Conservation (phyloP, 1,140 invertebrate genomes). For the Aphaenogaster rudis region DNA sequence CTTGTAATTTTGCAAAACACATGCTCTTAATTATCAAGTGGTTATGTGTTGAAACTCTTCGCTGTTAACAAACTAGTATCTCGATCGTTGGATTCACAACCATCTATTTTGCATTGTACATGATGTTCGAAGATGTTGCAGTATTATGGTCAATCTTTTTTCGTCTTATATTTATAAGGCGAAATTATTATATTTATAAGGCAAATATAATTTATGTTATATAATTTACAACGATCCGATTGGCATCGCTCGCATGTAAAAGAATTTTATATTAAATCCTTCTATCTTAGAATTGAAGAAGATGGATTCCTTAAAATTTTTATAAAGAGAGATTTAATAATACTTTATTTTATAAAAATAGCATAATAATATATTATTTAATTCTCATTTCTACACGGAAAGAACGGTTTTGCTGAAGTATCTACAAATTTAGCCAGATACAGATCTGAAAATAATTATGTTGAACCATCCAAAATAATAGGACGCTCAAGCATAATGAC, state of each 20-base stretch:
- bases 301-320: background rate
- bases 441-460: no score
- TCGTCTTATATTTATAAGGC: background rate
- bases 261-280: background rate
- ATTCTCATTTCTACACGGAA: background rate
- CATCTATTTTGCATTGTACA: conserved; percentile 5
- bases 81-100: background rate
- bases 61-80: background rate
- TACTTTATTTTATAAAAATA: background rate
- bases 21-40: conserved; percentile 56
- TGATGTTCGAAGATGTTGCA: background rate
- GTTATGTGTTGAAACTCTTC: conserved; percentile 13
- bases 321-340: background rate
- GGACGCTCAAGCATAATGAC: no score
- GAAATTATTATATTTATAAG: background rate
- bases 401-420: no score
- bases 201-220: background rate
- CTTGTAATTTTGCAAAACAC: conserved; percentile 59
- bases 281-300: background rate
- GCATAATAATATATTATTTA: background rate
- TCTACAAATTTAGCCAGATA: no score
- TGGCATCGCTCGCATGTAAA: background rate
- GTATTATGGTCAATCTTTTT: background rate
- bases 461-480: no score
- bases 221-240: conserved; percentile 1